These are phyloP conservation scores for Sminthurinus signatus DNA, from an alignment of 1,140 invertebrate species.

Conservation along the genomic window DNA sequence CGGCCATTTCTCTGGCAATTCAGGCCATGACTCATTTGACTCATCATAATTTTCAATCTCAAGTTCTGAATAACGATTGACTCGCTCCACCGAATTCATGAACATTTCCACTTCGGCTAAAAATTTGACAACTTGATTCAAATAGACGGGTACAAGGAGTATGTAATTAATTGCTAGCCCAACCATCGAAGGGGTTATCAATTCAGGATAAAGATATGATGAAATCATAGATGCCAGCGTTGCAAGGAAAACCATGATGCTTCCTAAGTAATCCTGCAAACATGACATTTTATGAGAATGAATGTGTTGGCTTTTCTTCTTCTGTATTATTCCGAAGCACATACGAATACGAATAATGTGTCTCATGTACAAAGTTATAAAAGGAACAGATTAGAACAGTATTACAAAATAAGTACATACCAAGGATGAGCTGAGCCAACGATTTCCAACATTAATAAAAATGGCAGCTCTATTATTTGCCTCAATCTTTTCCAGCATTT, in stretches of 20 bases:
- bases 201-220: slow-evolving; percentile 49
- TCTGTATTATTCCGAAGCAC: too few species aligned
- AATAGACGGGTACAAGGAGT: slow-evolving; percentile 69
- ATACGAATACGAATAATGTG: too few species aligned
- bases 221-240: slow-evolving; percentile 58
- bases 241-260: slow-evolving; percentile 65
- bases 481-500: slow-evolving; percentile 61
- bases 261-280: slow-evolving; percentile 78
- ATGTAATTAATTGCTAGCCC: slow-evolving; percentile 72
- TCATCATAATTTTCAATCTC: slow-evolving; percentile 53
- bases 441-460: slow-evolving; percentile 67
- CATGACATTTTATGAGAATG: too few species aligned
- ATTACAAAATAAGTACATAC: slow-evolving; percentile 54
- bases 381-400: too few species aligned
- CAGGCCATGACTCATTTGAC: slow-evolving; percentile 7
- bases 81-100: slow-evolving; percentile 66
- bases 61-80: slow-evolving; percentile 56
- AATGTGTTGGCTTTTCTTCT: too few species aligned
- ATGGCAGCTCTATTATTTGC: slow-evolving; percentile 67
- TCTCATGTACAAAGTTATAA: too few species aligned
- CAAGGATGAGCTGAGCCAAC: slow-evolving; percentile 72
- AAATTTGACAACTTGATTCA: slow-evolving; percentile 75
- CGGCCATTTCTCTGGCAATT: slow-evolving; percentile 53
- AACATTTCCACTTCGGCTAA: slow-evolving; percentile 71
- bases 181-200: slow-evolving; percentile 57